Percentiles rank a stretch among this genome's conserved stretches.
phyloP scores from a whole-genome alignment of 2,113 vertebrate species.

The Mobula birostris region DNA sequence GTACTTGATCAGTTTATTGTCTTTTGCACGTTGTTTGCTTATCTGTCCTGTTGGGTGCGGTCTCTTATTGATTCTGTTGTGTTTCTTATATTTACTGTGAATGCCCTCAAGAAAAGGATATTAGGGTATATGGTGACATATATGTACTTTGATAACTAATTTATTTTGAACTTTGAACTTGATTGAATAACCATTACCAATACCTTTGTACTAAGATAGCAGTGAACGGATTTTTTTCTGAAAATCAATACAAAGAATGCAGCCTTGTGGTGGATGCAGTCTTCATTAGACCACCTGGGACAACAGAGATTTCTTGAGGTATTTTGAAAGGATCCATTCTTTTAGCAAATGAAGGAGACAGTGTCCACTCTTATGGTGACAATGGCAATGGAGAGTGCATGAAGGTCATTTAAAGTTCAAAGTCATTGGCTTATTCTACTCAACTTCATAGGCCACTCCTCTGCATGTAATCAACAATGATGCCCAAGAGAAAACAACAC shows the following conservation, averaged over 20 bases:
- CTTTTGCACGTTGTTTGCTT: too few relatives aligned
- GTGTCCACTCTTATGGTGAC: neutral
- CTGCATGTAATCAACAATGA: neutral
- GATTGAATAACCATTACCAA: neutral
- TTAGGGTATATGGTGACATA: too few relatives aligned
- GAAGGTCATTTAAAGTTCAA: too few relatives aligned
- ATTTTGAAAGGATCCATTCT: neutral
- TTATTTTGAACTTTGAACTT: too few relatives aligned
- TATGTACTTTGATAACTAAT: too few relatives aligned
- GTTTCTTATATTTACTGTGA: too few relatives aligned
- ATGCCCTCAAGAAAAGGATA: too few relatives aligned
- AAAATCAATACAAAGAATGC: neutral
- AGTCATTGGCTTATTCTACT: neutral
- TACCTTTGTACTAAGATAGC: neutral
- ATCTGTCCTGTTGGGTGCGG: too few relatives aligned
- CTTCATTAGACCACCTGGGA: neutral
- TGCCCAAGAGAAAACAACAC: neutral
- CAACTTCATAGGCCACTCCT: neutral
- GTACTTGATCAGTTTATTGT: too few relatives aligned
- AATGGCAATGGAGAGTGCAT: too few relatives aligned
- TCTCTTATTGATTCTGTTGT: too few relatives aligned
- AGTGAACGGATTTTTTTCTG: neutral
- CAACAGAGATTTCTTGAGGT: neutral
- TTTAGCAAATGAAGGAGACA: neutral
- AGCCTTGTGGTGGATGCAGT: neutral